A percentile compares a stretch with the other conserved stretches of the same genome.
Conservation (phyloP, 2,888 invertebrate species). For the Melikaiella ostensackeni region DNA sequence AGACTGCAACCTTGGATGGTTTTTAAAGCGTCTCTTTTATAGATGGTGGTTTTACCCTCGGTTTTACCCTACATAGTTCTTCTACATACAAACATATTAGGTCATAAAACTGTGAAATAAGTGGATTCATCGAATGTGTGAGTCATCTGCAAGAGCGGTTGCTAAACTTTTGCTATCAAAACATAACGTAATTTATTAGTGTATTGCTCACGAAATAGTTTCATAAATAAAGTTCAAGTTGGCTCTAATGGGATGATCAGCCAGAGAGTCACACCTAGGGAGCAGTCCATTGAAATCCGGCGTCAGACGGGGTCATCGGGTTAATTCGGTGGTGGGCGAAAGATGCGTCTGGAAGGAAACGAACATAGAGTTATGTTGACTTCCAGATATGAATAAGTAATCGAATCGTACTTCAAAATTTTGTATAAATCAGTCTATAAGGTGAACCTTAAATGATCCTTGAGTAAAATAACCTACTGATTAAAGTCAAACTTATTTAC, state of each 20-base stretch:
- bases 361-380: slow-evolving; percentile 1
- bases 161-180: not conserved
- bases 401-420: not conserved
- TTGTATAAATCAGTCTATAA: not conserved
- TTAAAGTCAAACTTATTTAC: not conserved
- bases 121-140: not conserved
- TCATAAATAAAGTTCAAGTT: slow-evolving; percentile 61
- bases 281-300: slow-evolving; percentile 61
- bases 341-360: slow-evolving; percentile 6
- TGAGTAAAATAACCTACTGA: not conserved
- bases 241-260: slow-evolving; percentile 42
- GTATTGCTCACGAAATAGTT: slow-evolving; percentile 43
- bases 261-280: slow-evolving; percentile 59
- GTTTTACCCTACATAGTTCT: not conserved
- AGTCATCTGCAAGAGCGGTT: not conserved
- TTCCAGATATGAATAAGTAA: slow-evolving; percentile 11
- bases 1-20: not conserved
- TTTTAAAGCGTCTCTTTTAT: not conserved
- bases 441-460: slow-evolving; percentile 1
- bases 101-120: too few species aligned
- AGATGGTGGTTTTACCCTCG: not conserved
- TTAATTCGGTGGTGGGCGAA: slow-evolving; percentile 54
- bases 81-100: not conserved
- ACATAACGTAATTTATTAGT: not conserved
- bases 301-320: slow-evolving; percentile 39